Evolutionary conservation across 2,888 invertebrate species (phyloP).

Genomic region (Volucella inflata): DNA sequence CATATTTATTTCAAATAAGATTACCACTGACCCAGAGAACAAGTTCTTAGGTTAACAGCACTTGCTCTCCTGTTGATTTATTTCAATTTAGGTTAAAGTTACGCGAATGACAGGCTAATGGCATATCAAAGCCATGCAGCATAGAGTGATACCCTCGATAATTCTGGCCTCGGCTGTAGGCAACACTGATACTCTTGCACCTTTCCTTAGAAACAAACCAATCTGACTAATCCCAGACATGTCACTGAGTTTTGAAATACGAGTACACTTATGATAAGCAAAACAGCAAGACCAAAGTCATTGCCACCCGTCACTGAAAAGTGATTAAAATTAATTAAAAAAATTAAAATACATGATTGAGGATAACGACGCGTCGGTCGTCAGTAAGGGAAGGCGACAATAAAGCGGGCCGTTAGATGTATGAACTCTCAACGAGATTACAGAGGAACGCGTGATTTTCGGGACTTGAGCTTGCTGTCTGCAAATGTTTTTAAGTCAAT

Average conservation of each 20-base stretch:
- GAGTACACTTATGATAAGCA: slow-evolving; percentile 26
- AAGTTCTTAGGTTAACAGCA: neutral
- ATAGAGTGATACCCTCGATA: neutral
- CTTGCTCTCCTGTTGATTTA: slow-evolving; percentile 1
- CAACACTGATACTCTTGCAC: neutral
- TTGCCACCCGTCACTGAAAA: slow-evolving; percentile 26
- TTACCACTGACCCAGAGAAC: neutral
- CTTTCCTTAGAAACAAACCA: neutral
- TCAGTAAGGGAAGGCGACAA: neutral
- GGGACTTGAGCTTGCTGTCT: neutral
- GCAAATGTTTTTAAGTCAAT: neutral
- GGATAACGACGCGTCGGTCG: neutral
- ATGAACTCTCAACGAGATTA: slow-evolving; percentile 32
- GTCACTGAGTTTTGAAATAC: slow-evolving; percentile 14
- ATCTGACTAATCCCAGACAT: neutral
- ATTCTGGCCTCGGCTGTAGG: neutral
- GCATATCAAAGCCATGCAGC: no score
- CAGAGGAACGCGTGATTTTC: slow-evolving; percentile 23
- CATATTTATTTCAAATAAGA: neutral
- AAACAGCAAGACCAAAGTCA: slow-evolving; percentile 32
- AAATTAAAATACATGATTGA: neutral
- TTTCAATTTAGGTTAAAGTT: neutral
- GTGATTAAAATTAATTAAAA: slow-evolving; percentile 33
- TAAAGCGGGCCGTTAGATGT: slow-evolving; percentile 8
- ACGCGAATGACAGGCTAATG: neutral